Base-by-base conservation (phyloP, 2,888 invertebrate species). In the Platycheirus rosarum region DNA sequence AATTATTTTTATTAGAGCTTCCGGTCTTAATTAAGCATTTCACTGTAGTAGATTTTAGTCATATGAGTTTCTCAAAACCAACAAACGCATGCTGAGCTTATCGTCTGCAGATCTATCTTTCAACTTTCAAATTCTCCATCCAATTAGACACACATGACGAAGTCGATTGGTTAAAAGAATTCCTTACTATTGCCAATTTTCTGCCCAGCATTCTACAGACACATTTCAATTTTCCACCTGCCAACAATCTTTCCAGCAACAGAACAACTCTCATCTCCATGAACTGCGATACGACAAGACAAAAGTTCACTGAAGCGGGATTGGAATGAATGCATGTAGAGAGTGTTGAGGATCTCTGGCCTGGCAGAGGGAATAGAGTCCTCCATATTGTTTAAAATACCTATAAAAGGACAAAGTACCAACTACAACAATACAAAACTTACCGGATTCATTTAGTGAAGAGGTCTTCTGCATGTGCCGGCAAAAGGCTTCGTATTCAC, bases 401-500 rank as follows among this genome's bases (percentile, higher is more conserved):
- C 40, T 32, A 57, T 44, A 51, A 48, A 29, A 18, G 44, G 9
- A 46, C 37, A 69, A 42, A 23, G 37, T 62, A 62, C 23, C 6
- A 9, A 32, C 13, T 51, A 60, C 48, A 29, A 49, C 6, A 23
- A 32, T 48, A 53, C 14, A 49, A 66, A n/a, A 89, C 89, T 90
- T 88, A 90, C 90, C 90, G 87, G 89, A 87, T 86, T 90, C 90
- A 86, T 86, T 88, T 84, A 89, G 87, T 85, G 88, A 87, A 53
- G 90, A 87, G 75, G 88, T 88, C 86, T 86, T 88, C 84, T 90
- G 90, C 90, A 90, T 90, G 85, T 89, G 89, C 78, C 87, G 87
- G 84, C 89, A 89, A 85, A 90, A 89, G 84, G 86, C 86, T 86
- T 88, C 89, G 84, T 90, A 90, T 86, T 90, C 90, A 74, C 88